Evolutionary conservation across 2,888 invertebrate species (phyloP), one percentile per base, ranked within the genome.

Genomic region (Pterobdella sp.): DNA sequence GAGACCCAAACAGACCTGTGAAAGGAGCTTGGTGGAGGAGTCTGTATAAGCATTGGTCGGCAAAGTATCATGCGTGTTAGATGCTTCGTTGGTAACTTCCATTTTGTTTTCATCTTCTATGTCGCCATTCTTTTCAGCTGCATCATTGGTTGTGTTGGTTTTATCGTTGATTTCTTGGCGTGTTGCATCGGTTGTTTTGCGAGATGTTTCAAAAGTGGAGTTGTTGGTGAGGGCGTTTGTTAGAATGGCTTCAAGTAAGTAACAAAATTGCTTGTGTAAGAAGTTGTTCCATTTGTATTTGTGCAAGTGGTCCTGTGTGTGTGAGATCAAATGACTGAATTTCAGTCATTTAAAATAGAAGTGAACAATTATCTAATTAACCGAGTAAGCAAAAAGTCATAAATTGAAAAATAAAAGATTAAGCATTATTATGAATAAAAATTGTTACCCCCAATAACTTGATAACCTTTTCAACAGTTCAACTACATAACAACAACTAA

Each of bases 281-380:
- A 96, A 94, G 87, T 94, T 95, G 87, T 96, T 95, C 90, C 93
- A 90, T 77, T 89, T 88, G 86, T 91, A 92, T 84, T 88, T 87
- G 86, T 94, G 92, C 87, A 94, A 91, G 85, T 95, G 87, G 84
- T 93, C 90, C 88, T 94, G 85, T 80, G 91, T 86, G 65, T n/a
- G n/a, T n/a, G n/a, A n/a, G n/a, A n/a, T n/a, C n/a, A n/a, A n/a
- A n/a, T n/a, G n/a, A n/a, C 29, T 37, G 26, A 71, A 52, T 32
- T n/a, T 18, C 10, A 14, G 7, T 42, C 42, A 18, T 42, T 42
- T 42, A 42, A 18, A n/a, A n/a, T n/a, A n/a, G n/a, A n/a, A n/a
- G n/a, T n/a, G n/a, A n/a, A n/a, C n/a, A n/a, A n/a, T n/a, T n/a
- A n/a, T n/a, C n/a, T n/a, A n/a, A n/a, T n/a, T n/a, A n/a, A n/a